These are phyloP conservation scores for Labeo rohita DNA, from an alignment of 2,113 vertebrate species.

Conservation along the genomic window DNA sequence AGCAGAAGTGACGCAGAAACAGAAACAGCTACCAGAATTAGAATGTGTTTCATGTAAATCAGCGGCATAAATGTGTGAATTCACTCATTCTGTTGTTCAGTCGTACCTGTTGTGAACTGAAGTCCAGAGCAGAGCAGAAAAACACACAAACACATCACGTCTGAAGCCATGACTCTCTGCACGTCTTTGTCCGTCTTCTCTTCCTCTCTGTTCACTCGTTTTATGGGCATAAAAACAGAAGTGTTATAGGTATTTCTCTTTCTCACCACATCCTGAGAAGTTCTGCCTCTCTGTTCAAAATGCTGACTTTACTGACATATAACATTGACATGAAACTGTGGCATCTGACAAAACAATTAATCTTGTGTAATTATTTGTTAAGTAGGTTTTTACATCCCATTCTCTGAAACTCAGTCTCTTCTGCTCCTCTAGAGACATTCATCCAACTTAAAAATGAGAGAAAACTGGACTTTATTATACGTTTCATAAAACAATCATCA, in stretches of 20 bases:
- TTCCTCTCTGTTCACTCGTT: neutral
- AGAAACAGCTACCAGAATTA: neutral
- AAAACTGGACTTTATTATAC: no score
- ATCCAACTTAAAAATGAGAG: no score
- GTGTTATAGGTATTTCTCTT: neutral
- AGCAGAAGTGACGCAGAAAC: neutral
- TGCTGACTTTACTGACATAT: no score
- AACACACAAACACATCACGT: neutral
- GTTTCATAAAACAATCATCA: no score
- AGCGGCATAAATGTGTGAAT: neutral
- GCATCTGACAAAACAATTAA: no score
- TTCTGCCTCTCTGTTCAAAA: no score
- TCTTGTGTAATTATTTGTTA: no score
- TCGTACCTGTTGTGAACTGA: neutral
- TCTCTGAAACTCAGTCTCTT: no score
- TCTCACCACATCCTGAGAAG: neutral
- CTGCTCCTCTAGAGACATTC: no score
- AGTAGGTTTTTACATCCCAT: no score
- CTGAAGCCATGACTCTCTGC: neutral
- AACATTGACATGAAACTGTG: no score
- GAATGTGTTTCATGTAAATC: neutral
- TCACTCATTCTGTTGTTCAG: neutral
- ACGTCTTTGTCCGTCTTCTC: neutral
- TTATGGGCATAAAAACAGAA: neutral
- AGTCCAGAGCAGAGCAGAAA: conserved; percentile 3